Percentiles rank a stretch among this genome's conserved stretches.
Evolutionary conservation across 2,888 invertebrate species (phyloP).

Genomic region (Sesamia inferens): DNA sequence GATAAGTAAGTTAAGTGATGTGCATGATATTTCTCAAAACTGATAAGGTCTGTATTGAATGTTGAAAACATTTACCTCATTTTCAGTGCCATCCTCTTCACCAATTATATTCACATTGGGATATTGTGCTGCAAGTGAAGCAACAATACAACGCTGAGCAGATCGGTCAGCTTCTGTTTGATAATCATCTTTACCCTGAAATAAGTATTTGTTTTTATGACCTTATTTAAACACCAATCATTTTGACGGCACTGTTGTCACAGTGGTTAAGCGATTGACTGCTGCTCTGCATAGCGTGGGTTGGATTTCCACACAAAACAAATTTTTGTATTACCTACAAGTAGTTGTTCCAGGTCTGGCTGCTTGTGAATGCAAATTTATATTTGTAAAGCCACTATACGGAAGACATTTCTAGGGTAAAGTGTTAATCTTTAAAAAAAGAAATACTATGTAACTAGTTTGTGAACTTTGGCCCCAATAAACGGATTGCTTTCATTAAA

Average conservation of each 20-base stretch:
- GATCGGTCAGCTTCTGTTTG: slow-evolving; percentile 99
- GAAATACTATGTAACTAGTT: background rate
- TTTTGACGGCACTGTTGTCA: no score
- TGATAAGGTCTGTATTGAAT: background rate
- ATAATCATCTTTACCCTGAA: slow-evolving; percentile 96
- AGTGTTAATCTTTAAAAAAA: no score
- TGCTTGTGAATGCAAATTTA: no score
- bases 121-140: slow-evolving; percentile 95
- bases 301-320: no score
- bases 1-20: background rate
- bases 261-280: no score
- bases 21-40: background rate
- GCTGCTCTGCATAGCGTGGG: no score
- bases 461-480: slow-evolving; percentile 39
- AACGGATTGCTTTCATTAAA: background rate
- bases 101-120: slow-evolving; percentile 96
- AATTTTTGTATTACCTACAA: no score
- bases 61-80: slow-evolving; percentile 85
- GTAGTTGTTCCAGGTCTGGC: no score
- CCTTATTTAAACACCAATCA: background rate
- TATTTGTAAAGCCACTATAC: no score
- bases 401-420: no score
- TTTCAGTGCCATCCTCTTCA: slow-evolving; percentile 94
- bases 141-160: slow-evolving; percentile 97
- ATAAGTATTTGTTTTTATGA: slow-evolving; percentile 20